Conservation (phyloP, 2,113 vertebrate species). For the Xenopus laevis region DNA sequence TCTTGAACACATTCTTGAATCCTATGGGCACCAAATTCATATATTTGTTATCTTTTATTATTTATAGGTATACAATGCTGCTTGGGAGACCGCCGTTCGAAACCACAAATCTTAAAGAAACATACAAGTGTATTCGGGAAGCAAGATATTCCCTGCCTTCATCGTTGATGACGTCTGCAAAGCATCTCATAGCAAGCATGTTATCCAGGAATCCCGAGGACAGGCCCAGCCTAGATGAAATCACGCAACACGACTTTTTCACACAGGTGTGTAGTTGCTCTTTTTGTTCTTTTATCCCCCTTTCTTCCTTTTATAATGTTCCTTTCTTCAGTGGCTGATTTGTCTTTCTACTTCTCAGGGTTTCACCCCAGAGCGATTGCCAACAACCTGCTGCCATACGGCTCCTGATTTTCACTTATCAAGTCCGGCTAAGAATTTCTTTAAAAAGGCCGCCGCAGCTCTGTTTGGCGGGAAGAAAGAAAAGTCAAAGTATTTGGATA, state of each 20-base stretch:
- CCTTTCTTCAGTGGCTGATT: not conserved
- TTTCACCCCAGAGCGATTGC: conserved; percentile 89
- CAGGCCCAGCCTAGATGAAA: conserved; percentile 85
- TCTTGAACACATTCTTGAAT: too few species aligned
- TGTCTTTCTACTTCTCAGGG: conserved; percentile 67
- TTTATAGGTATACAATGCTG: conserved; percentile 91
- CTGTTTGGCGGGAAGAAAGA: conserved; percentile 94
- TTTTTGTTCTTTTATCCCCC: not conserved
- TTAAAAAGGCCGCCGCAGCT: conserved; percentile 94
- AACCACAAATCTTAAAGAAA: conserved; percentile 96
- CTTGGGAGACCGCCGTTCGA: conserved; percentile 93
- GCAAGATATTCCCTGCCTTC: conserved; percentile 89
- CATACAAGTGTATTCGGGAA: conserved; percentile 91
- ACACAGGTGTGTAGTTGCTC: conserved; percentile 73
- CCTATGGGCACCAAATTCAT: too few species aligned
- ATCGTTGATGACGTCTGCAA: conserved; percentile 81
- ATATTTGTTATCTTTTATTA: not conserved
- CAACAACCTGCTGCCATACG: conserved; percentile 88
- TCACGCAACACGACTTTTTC: conserved; percentile 90
- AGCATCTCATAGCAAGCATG: conserved; percentile 87
- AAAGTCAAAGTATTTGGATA: conserved; percentile 92
- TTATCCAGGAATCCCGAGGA: conserved; percentile 89
- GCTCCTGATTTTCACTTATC: conserved; percentile 94
- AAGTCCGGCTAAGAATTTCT: conserved; percentile 95
- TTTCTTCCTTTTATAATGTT: not conserved